Base-by-base conservation (phyloP, 2,888 invertebrate species). In the Erannis defoliaria region DNA sequence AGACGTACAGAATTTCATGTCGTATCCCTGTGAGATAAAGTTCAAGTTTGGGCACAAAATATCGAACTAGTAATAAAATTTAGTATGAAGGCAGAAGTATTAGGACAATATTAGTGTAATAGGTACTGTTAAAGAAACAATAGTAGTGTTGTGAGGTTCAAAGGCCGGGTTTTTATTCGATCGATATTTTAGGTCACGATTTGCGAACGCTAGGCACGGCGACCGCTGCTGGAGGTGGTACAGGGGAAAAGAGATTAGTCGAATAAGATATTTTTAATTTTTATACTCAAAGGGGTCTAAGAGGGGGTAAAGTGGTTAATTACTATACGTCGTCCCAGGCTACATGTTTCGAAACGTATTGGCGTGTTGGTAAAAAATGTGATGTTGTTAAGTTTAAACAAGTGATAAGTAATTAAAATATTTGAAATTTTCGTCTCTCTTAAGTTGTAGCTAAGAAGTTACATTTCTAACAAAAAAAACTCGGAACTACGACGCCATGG, bases 111-210 rank as follows among this genome's bases (percentile, higher is more conserved):
- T 49, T 33, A 35, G 6, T 40, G 23, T 18, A 51, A 37, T 57
- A 46, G 38, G 21, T 33, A 16, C 21, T 29, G 21, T 33, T n/a
- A 33, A 21, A 49, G 53, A 54, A 45, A 55, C 42, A 43, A 31
- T 37, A 2, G 5, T 37, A 0, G 5, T 33, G 21, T 18, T 29
- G 16, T 33, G 10, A 26, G 49, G 58, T 58, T 62, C 57, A 55
- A 40, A 40, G 29, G n/a, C 31, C 33, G 35, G 10, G 14, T n/a
- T 54, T 40, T 55, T 55, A 55, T 55, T 55, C 21, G 80, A 78
- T 80, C 80, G 75, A 80, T 81, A 82, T 77, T 75, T n/a, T 64
- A 70, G 79, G 79, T 78, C 82, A 80, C 76, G 80, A 75, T 42
- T 63, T 61, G 55, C 65, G 35, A 33, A 9, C 35, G 37, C 50